These are phyloP conservation scores for Papilio helenus DNA, from an alignment of 1,140 invertebrate species.

Conservation along the genomic window DNA sequence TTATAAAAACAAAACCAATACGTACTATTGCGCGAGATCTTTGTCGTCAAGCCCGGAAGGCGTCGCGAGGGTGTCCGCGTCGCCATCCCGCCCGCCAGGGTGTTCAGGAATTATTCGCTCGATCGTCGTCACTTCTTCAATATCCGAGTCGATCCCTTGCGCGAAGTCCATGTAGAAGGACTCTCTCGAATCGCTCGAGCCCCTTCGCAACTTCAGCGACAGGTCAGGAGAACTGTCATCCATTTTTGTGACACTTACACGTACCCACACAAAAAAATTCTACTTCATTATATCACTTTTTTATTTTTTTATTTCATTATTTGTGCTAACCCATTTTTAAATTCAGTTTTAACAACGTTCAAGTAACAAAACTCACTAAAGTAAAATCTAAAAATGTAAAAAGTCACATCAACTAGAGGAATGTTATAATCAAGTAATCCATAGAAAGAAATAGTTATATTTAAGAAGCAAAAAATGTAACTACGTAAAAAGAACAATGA, in stretches of 20 bases:
- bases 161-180: constrained; percentile 95
- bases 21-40: constrained; percentile 78
- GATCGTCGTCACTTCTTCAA: constrained; percentile 90
- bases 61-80: constrained; percentile 82
- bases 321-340: constrained; percentile 59
- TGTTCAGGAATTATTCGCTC: constrained; percentile 79
- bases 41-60: constrained; percentile 80
- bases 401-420: background rate
- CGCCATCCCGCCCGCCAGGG: constrained; percentile 77
- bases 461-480: constrained; percentile 46
- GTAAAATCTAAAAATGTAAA: background rate
- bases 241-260: constrained; percentile 80
- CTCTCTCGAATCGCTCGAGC: constrained; percentile 92
- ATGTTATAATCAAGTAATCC: constrained; percentile 14
- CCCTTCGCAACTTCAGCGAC: constrained; percentile 90
- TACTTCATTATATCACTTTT: constrained; percentile 55
- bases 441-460: constrained; percentile 28
- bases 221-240: constrained; percentile 93
- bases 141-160: constrained; percentile 93
- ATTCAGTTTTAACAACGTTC: background rate
- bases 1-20: background rate
- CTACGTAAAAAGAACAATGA: constrained; percentile 72
- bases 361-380: constrained; percentile 6
- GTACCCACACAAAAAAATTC: constrained; percentile 50
- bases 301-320: constrained; percentile 34